Conservation (phyloP, 2,113 vertebrate genomes). For the Cyanocitta stelleri region DNA sequence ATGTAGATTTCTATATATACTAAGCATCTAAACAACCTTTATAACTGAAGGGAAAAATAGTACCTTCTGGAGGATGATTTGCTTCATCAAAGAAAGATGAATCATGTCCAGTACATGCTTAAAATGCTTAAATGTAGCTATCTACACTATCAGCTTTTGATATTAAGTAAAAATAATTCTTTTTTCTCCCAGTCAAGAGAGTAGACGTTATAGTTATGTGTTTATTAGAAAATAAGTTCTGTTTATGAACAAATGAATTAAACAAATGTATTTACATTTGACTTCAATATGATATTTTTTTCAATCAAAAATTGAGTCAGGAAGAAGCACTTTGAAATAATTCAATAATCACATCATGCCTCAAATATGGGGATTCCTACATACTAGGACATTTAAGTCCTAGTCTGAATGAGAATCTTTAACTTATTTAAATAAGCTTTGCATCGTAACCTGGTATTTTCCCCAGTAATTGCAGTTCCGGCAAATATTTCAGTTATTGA, state of each 20-base stretch:
- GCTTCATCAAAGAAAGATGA: background rate
- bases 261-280: background rate
- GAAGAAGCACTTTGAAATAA: background rate
- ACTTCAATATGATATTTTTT: background rate
- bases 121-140: background rate
- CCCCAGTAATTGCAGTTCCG: background rate
- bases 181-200: background rate
- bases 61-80: background rate
- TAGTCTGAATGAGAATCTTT: background rate
- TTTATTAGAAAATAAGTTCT: background rate
- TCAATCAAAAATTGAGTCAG: background rate
- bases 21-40: background rate
- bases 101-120: background rate
- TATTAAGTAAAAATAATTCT: background rate
- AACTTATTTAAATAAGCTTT: background rate
- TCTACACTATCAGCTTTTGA: background rate
- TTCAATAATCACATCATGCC: background rate
- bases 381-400: background rate
- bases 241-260: background rate
- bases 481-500: background rate
- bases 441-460: background rate
- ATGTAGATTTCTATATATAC: background rate
- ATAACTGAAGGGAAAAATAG: background rate
- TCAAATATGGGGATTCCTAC: background rate
- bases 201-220: background rate